Evolutionary conservation across 1,140 invertebrate genomes (phyloP).

Genomic region (Aphaenogaster floridana): DNA sequence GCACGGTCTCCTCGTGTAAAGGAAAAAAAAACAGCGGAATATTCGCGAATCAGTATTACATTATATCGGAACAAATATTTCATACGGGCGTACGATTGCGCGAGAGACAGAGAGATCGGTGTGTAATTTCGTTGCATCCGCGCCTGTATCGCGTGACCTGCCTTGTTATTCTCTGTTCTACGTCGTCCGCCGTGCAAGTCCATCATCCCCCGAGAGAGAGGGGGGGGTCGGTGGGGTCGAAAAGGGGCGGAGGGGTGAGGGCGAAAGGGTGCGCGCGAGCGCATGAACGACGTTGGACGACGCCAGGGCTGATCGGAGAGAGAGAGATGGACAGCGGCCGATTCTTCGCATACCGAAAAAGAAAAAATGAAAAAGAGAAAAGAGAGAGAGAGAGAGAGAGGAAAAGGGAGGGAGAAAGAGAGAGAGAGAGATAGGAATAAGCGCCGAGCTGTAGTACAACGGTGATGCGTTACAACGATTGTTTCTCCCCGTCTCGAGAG

Average conservation of each 20-base stretch:
- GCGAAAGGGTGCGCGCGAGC: constrained; percentile 50
- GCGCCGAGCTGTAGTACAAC: constrained; percentile 47
- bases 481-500: constrained; percentile 68
- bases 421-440: constrained; percentile 60
- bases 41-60: constrained; percentile 71
- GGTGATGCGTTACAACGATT: constrained; percentile 74
- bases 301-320: constrained; percentile 44
- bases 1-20: constrained; percentile 15
- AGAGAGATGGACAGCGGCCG: constrained; percentile 34
- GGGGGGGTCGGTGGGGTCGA: neutral
- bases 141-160: constrained; percentile 72
- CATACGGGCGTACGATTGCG: constrained; percentile 63
- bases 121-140: constrained; percentile 73
- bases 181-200: constrained; percentile 69
- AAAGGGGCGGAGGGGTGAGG: constrained; percentile 2
- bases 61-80: constrained; percentile 75
- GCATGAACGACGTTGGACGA: constrained; percentile 55
- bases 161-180: constrained; percentile 74
- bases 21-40: constrained; percentile 69
- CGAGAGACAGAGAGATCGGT: constrained; percentile 48
- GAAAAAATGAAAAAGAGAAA: constrained; percentile 36
- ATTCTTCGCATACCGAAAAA: constrained; percentile 42
- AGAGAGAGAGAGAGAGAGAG: constrained; percentile 46
- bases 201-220: constrained; percentile 62
- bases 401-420: neutral